These are phyloP conservation scores for Umimayanthus chanpuru DNA, from an alignment of 92 coral and sea anemone species.

Conservation along the genomic window DNA sequence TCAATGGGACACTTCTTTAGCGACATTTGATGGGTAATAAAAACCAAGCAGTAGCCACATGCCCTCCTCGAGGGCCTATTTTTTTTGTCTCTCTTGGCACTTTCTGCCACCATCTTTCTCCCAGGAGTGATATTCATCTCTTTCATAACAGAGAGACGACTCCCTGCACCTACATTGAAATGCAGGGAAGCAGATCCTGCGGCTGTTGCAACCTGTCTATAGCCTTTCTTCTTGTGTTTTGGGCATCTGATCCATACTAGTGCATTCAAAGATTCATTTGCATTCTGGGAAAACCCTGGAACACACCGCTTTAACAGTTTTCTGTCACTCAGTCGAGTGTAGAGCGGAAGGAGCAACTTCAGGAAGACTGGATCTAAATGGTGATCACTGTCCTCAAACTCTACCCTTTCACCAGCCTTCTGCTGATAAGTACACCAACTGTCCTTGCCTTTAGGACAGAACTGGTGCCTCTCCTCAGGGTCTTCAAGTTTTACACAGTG, in stretches of 20 bases:
- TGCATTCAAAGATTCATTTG: no score
- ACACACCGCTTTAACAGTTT: conserved; percentile 47
- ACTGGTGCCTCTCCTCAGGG: conserved; percentile 46
- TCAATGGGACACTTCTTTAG: no score
- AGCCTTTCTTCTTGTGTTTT: no score
- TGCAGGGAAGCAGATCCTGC: no score
- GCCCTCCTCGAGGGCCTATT: no score
- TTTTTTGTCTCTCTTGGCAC: neutral
- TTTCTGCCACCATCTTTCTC: neutral
- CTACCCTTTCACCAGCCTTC: conserved; percentile 27
- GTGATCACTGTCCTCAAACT: conserved; percentile 43
- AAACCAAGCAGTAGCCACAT: no score
- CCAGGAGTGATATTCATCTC: no score
- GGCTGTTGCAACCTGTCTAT: no score
- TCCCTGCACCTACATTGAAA: no score
- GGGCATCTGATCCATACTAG: no score
- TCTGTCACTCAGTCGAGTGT: conserved; percentile 41
- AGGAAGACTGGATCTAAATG: conserved; percentile 47
- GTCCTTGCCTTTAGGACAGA: conserved; percentile 43
- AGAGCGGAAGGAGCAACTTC: conserved; percentile 42
- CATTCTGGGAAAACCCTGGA: conserved; percentile 56
- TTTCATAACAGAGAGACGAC: no score
- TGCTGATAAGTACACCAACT: conserved; percentile 46
- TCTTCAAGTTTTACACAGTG: conserved; percentile 21
- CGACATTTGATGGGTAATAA: no score